Evolutionary conservation across 2,113 vertebrate genomes (phyloP).

Genomic region (Malurus cyaneus): DNA sequence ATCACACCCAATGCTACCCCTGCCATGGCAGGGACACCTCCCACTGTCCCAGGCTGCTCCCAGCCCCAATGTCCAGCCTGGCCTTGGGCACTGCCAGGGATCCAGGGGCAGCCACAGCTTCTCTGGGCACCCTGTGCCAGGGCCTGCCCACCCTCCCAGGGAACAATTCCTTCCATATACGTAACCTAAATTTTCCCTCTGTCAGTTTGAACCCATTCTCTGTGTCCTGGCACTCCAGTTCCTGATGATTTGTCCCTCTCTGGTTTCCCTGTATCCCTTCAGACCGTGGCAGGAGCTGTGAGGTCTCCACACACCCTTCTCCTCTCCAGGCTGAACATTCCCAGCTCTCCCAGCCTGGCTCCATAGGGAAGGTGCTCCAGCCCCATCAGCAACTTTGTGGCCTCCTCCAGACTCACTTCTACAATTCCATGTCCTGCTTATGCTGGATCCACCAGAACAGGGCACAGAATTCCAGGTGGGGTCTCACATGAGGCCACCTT

Average conservation of each 20-base stretch:
- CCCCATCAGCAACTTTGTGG: rapidly evolving
- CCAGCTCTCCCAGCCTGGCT: neutral
- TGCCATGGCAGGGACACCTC: neutral
- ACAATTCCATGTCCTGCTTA: neutral
- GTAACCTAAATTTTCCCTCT: neutral
- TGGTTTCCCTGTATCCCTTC: neutral
- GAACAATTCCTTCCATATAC: neutral
- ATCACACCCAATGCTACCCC: rapidly evolving
- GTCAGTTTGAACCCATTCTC: rapidly evolving
- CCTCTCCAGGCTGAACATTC: neutral
- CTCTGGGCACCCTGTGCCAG: neutral
- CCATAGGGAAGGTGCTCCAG: rapidly evolving
- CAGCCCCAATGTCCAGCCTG: rapidly evolving
- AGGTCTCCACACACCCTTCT: neutral
- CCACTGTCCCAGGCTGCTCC: neutral
- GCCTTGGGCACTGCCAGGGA: neutral
- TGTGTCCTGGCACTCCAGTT: rapidly evolving
- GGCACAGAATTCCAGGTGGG: rapidly evolving
- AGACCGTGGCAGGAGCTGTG: neutral
- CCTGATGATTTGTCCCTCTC: neutral
- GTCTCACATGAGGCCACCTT: rapidly evolving
- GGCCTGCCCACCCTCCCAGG: rapidly evolving
- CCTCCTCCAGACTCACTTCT: neutral
- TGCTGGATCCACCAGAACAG: neutral
- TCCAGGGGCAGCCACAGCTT: neutral